Percentiles rank a stretch among this genome's conserved stretches.
phyloP scores from a whole-genome alignment of 1,140 invertebrate species.

The Cardiocondyla obscurior region DNA sequence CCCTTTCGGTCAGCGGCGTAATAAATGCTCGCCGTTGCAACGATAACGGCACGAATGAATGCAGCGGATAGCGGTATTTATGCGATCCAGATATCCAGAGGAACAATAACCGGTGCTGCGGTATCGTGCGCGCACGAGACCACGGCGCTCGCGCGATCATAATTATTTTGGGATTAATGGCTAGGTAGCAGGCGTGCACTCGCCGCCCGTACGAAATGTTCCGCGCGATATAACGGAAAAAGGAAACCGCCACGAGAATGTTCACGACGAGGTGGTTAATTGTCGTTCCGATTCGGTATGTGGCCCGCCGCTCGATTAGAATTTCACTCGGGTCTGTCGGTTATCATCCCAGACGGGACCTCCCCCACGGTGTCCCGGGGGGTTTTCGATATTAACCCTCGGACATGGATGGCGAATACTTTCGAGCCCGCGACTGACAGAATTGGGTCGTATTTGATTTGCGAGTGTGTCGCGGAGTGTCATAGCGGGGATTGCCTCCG shows the following conservation, averaged over 20 bases:
- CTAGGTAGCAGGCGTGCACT: background rate
- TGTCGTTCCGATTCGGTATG: slow-evolving; percentile 56
- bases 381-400: slow-evolving; percentile 39
- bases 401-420: slow-evolving; percentile 36
- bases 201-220: slow-evolving; percentile 46
- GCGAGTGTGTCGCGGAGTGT: slow-evolving; percentile 37
- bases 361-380: slow-evolving; percentile 8
- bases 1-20: slow-evolving; percentile 67
- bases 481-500: background rate
- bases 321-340: slow-evolving; percentile 28
- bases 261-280: slow-evolving; percentile 48
- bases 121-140: slow-evolving; percentile 57
- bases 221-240: slow-evolving; percentile 30
- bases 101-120: slow-evolving; percentile 66
- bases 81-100: slow-evolving; percentile 71
- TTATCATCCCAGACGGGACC: slow-evolving; percentile 28
- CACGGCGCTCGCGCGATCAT: slow-evolving; percentile 43
- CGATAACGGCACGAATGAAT: slow-evolving; percentile 71
- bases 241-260: slow-evolving; percentile 4
- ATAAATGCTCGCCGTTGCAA: slow-evolving; percentile 67
- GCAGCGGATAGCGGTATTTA: slow-evolving; percentile 73
- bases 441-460: slow-evolving; percentile 57
- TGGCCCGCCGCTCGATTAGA: slow-evolving; percentile 49
- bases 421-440: slow-evolving; percentile 37
- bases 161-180: slow-evolving; percentile 72